phyloP scores from a whole-genome alignment of 2,113 vertebrate species.

The Hemicordylus capensis region DNA sequence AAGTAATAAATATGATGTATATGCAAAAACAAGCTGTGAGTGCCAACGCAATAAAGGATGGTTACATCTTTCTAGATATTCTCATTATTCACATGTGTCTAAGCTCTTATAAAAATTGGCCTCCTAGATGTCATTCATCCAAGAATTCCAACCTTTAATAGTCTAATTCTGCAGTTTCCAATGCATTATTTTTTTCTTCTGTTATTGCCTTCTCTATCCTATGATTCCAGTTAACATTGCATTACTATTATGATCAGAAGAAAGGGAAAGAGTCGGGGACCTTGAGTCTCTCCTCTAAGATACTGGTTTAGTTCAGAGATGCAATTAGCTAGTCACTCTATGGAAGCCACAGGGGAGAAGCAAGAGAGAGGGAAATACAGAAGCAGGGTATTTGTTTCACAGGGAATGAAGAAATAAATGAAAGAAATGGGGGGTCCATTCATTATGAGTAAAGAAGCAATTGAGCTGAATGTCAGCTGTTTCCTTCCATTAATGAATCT shows the following conservation, averaged over 20 bases:
- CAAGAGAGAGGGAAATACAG: neutral
- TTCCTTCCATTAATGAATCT: no score
- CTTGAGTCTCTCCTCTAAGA: slow-evolving; percentile 6
- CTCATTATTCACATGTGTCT: slow-evolving; percentile 24
- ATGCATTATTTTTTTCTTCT: slow-evolving; percentile 1
- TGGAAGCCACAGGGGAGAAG: slow-evolving; percentile 15
- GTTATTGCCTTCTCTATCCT: slow-evolving; percentile 20
- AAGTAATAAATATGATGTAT: slow-evolving; percentile 17
- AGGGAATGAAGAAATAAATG: no score
- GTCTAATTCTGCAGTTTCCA: slow-evolving; percentile 12
- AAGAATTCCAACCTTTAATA: slow-evolving; percentile 16
- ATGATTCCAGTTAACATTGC: neutral
- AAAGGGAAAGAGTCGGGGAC: neutral
- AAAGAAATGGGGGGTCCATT: no score
- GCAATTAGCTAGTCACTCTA: neutral
- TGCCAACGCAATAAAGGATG: slow-evolving; percentile 8
- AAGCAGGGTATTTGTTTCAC: no score
- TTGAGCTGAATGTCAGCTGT: no score
- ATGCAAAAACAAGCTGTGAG: neutral
- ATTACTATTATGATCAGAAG: slow-evolving; percentile 5
- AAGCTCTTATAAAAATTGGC: slow-evolving; percentile 25
- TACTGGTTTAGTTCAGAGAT: neutral
- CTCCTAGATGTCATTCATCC: slow-evolving; percentile 12
- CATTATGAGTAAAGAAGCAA: no score
- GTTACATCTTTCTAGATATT: slow-evolving; percentile 19